Evolutionary conservation across 2,113 vertebrate species (phyloP).

Genomic region (Myiozetetes cayanensis): DNA sequence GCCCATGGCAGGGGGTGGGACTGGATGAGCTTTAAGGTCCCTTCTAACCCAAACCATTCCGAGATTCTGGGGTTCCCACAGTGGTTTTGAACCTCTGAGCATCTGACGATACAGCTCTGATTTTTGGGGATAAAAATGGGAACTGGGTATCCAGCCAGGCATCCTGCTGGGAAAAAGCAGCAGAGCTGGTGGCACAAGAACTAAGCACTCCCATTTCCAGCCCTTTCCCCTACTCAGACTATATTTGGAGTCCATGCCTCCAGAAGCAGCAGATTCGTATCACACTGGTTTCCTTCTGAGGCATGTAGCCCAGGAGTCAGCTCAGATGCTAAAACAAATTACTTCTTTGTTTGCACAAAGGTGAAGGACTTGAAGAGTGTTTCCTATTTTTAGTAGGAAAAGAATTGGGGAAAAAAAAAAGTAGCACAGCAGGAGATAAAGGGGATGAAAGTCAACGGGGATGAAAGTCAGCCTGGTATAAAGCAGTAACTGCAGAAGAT

Average conservation of each 20-base stretch:
- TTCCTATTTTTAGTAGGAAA: conserved; percentile 15
- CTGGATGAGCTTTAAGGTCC: not conserved
- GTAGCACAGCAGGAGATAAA: not conserved
- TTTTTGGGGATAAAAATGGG: not conserved
- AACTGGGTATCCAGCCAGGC: not conserved
- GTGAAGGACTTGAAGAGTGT: not conserved
- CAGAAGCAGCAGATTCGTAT: not conserved
- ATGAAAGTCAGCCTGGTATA: not conserved
- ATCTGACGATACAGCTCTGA: not conserved
- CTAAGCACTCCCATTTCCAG: not conserved
- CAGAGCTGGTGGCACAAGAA: not conserved
- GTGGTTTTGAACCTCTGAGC: not conserved
- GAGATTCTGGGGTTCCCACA: not conserved
- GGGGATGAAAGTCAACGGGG: not conserved
- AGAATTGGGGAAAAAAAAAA: not conserved
- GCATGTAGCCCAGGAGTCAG: not conserved
- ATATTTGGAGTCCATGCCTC: not conserved
- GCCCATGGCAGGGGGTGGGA: not conserved
- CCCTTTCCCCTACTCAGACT: not conserved
- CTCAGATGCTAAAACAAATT: conserved; percentile 8
- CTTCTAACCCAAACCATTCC: not conserved
- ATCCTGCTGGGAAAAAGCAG: not conserved
- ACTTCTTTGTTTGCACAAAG: conserved; percentile 21
- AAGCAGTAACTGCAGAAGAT: not conserved
- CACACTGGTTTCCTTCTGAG: not conserved